A percentile compares a stretch with the other conserved stretches of the same genome.
These are phyloP conservation scores for Conopomorpha cramerella DNA, from an alignment of 1,140 invertebrate genomes.

Conservation along the genomic window DNA sequence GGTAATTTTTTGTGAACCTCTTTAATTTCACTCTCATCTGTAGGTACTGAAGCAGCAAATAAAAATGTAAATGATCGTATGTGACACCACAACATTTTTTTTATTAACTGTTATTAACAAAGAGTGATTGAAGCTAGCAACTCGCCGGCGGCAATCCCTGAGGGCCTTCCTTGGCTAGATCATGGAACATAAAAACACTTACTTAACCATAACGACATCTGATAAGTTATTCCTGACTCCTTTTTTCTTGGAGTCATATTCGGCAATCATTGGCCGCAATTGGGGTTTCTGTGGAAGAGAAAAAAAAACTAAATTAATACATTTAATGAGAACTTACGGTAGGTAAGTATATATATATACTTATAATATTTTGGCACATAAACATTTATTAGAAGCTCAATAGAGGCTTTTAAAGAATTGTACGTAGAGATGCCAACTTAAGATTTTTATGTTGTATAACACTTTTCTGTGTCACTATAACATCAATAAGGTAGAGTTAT, in stretches of 20 bases:
- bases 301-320: conserved; percentile 4
- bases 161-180: conserved; percentile 7
- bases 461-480: no score
- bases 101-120: conserved; percentile 1
- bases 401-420: no score
- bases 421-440: no score
- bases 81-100: background rate
- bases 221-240: conserved; percentile 70
- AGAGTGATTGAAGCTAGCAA: background rate
- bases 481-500: no score
- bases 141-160: conserved; percentile 13
- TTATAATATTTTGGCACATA: no score
- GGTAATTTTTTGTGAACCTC: no score
- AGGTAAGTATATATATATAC: no score
- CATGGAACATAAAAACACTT: conserved; percentile 55
- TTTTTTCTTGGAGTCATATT: conserved; percentile 70
- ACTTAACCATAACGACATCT: conserved; percentile 71
- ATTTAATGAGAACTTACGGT: no score
- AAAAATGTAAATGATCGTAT: background rate
- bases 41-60: conserved; percentile 16
- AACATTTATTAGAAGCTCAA: no score
- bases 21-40: conserved; percentile 23
- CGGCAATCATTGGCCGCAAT: conserved; percentile 68
- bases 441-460: no score
- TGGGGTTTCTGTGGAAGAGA: conserved; percentile 66